Evolutionary conservation across 2,113 vertebrate genomes (phyloP).

Genomic region (Neotragus pygmaeus): DNA sequence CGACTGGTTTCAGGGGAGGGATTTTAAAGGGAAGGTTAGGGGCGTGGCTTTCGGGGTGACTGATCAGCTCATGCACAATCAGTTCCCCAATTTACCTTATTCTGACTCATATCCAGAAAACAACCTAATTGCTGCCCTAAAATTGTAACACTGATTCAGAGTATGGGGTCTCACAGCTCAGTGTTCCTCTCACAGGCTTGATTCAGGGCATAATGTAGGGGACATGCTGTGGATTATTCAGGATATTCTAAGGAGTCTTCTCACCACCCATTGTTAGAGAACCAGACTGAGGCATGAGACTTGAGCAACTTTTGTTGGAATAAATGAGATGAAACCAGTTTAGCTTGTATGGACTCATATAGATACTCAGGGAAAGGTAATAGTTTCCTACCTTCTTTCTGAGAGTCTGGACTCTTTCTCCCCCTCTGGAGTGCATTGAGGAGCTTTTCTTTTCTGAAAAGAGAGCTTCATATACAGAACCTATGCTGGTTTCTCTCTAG

Average conservation of each 20-base stretch:
- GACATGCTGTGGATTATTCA: neutral
- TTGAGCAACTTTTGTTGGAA: neutral
- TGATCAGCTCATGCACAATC: neutral
- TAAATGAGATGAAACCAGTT: neutral
- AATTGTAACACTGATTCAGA: rapidly evolving
- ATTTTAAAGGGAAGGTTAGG: neutral
- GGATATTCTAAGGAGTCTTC: neutral
- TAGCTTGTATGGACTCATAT: neutral
- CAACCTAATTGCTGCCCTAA: rapidly evolving
- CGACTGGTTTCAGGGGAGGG: neutral
- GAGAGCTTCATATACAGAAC: neutral
- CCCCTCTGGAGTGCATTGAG: neutral
- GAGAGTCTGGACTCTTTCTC: neutral
- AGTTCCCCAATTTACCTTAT: neutral
- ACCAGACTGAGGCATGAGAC: neutral
- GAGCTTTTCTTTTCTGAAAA: neutral
- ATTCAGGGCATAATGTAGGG: neutral
- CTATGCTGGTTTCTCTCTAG: neutral
- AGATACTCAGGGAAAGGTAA: neutral
- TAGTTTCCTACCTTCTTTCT: neutral
- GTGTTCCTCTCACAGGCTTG: neutral
- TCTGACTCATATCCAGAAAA: neutral
- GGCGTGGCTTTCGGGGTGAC: neutral
- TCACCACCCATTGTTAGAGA: neutral
- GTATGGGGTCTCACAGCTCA: rapidly evolving